These are phyloP conservation scores for Spinibarbus caldwelli DNA, from an alignment of 2,797 vertebrate species.

Conservation along the genomic window DNA sequence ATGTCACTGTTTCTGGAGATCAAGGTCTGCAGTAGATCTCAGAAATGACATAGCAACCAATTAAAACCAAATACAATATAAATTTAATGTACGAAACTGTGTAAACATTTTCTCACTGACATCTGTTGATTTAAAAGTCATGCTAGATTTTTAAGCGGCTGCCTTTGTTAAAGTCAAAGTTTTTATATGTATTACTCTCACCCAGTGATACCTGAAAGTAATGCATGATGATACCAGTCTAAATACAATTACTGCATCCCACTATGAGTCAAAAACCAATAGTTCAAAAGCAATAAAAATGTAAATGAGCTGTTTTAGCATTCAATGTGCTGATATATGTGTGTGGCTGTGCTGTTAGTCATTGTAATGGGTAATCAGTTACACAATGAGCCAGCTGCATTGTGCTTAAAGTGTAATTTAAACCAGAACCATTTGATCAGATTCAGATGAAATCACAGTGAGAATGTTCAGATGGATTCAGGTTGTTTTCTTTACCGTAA, in stretches of 20 bases:
- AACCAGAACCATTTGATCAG: conserved; percentile 18
- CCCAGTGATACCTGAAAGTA: conserved; percentile 4
- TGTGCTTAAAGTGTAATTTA: conserved; percentile 30
- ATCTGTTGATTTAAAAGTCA: background rate
- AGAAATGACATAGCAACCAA: background rate
- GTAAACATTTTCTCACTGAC: background rate
- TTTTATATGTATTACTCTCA: conserved; percentile 2
- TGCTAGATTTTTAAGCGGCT: background rate
- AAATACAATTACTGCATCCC: conserved; percentile 42
- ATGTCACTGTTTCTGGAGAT: background rate
- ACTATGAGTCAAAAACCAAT: conserved; percentile 23
- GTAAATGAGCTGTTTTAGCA: conserved; percentile 39
- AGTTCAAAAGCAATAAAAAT: conserved; percentile 54
- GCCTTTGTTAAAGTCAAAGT: conserved; percentile 12
- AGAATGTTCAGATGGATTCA: background rate
- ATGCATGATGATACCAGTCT: conserved; percentile 37
- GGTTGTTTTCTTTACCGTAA: conserved; percentile 80
- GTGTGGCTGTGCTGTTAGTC: conserved; percentile 31
- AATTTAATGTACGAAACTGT: background rate
- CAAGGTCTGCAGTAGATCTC: background rate
- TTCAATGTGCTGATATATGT: conserved; percentile 18
- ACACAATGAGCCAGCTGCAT: conserved; percentile 8
- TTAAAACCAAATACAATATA: background rate
- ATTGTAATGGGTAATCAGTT: conserved; percentile 22
- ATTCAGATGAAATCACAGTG: conserved; percentile 3